Evolutionary conservation across 2,797 vertebrate species (phyloP).

Genomic region (Chanos chanos): DNA sequence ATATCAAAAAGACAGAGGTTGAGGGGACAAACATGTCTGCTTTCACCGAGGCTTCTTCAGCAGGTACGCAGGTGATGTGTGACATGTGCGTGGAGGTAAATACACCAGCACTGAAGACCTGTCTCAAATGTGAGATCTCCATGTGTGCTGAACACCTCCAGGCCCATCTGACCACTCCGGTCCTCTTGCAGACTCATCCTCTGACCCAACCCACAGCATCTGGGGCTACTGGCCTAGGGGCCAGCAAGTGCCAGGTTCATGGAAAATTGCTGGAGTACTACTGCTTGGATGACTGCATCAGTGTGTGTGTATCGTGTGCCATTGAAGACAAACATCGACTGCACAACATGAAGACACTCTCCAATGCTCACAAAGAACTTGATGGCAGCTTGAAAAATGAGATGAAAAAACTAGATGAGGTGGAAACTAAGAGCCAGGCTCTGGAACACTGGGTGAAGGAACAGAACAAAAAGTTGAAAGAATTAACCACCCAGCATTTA

Average conservation of each 20-base stretch:
- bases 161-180: conserved; percentile 58
- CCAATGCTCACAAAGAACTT: conserved; percentile 58
- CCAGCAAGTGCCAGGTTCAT: conserved; percentile 53
- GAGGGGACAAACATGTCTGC: neutral
- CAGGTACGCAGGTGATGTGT: conserved; percentile 35
- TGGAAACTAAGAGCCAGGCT: neutral
- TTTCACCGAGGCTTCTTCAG: neutral
- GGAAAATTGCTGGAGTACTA: conserved; percentile 63
- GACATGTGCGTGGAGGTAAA: conserved; percentile 52
- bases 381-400: conserved; percentile 41
- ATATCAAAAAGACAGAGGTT: neutral
- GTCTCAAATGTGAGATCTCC: conserved; percentile 68
- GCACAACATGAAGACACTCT: conserved; percentile 64
- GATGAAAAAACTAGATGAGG: conserved; percentile 34
- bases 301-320: conserved; percentile 60
- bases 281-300: conserved; percentile 58
- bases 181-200: conserved; percentile 58
- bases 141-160: conserved; percentile 65
- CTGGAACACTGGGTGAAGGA: conserved; percentile 54
- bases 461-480: conserved; percentile 42
- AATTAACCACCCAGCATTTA: conserved; percentile 32
- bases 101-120: conserved; percentile 59
- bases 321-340: conserved; percentile 60
- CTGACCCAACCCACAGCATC: conserved; percentile 54
- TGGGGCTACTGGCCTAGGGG: conserved; percentile 7